Conservation (phyloP, 1,140 invertebrate species). For the Danaus melanippus region DNA sequence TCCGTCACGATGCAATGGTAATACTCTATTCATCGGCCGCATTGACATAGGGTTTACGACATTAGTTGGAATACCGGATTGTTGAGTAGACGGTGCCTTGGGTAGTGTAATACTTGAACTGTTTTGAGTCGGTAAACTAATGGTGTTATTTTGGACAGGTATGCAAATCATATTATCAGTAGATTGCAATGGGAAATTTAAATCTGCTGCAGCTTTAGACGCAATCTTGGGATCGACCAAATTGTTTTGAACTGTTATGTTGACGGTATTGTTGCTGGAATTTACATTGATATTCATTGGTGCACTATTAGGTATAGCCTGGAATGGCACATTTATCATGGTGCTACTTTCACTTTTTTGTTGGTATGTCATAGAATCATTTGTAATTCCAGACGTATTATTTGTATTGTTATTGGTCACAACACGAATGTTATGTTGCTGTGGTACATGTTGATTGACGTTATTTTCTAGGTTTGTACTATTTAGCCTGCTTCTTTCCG, state of each 20-base stretch:
- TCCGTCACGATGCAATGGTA: slow-evolving; percentile 78
- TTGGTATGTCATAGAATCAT: slow-evolving; percentile 53
- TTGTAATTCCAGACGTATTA: slow-evolving; percentile 42
- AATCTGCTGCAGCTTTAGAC: slow-evolving; percentile 55
- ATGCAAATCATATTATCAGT: slow-evolving; percentile 61
- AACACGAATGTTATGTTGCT: slow-evolving; percentile 64
- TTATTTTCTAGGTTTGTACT: slow-evolving; percentile 49
- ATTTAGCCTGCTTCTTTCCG: slow-evolving; percentile 58
- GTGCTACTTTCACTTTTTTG: slow-evolving; percentile 57
- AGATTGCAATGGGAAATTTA: slow-evolving; percentile 57
- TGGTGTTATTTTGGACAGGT: slow-evolving; percentile 60
- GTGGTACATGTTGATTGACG: slow-evolving; percentile 54
- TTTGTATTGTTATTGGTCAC: slow-evolving; percentile 56
- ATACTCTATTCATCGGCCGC: slow-evolving; percentile 81
- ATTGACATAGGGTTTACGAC: slow-evolving; percentile 77
- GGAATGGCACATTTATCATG: slow-evolving; percentile 66
- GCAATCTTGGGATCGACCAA: slow-evolving; percentile 65
- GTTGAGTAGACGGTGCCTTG: slow-evolving; percentile 73
- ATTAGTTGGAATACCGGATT: slow-evolving; percentile 77
- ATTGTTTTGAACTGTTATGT: slow-evolving; percentile 66
- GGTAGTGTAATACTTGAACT: slow-evolving; percentile 74
- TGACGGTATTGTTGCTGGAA: slow-evolving; percentile 66
- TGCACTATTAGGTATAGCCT: slow-evolving; percentile 64
- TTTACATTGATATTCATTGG: slow-evolving; percentile 69
- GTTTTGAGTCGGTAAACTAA: slow-evolving; percentile 64